Evolutionary conservation across 2,888 invertebrate genomes (phyloP), one percentile per base, ranked within the genome.

Genomic region (Parnassius mnemosyne): DNA sequence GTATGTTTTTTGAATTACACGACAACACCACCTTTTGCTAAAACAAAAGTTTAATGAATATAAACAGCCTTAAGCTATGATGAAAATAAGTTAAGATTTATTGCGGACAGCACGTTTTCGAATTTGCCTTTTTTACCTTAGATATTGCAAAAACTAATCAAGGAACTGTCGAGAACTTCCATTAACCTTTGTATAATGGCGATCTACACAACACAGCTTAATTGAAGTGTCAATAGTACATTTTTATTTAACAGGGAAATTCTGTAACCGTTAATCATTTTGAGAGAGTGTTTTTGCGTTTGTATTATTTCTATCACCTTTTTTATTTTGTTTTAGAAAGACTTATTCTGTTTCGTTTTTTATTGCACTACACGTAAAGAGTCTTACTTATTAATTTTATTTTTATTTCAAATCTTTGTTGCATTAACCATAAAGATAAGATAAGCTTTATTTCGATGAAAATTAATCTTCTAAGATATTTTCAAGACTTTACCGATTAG

Each of bases 91-190:
- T 56, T 50, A 51, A 56, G 56, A 61, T 61, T 61, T 61, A 61
- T 56, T 51, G 51, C 51, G 55, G 51, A 61, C 61, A 46, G 51
- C 44, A 51, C 53, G 44, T 55, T 60, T 55, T 44, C 49, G 46
- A 16, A 16, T 16, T 16, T 1, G 16, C 13, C 47, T 47, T 43
- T 53, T 57, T 57, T 44, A 57, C 49, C 62, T 57, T 53, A 57
- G 53, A 62, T 42, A 53, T 42, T 53, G 57, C 49, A 57, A 57
- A 62, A 62, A 49, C 25, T 57, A 62, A 62, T 62, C 62, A 62
- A 62, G 57, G 10, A 53, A 57, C 57, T 62, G 62, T 62, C 62
- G 50, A 53, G 43, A 62, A 58, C 50, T 58, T 63, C 62, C 62
- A 57, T 53, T 42, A 53, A 1, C 12, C 11, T 56, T 49, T 42